phyloP scores from a whole-genome alignment of 2,113 vertebrate genomes.

The Phocoena sinus region DNA sequence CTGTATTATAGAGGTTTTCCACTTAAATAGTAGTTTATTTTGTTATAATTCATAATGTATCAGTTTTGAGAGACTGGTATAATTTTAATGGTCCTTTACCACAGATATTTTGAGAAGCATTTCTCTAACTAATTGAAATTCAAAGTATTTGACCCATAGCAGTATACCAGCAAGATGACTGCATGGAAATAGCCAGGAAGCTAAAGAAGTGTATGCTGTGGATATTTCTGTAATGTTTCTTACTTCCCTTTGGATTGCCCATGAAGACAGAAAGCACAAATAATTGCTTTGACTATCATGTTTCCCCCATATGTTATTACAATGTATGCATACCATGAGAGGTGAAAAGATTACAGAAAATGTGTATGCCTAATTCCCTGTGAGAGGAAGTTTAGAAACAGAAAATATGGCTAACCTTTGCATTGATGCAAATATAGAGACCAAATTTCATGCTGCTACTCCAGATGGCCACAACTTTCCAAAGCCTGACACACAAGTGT shows the following conservation, averaged over 20 bases:
- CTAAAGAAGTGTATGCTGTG: neutral
- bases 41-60: neutral
- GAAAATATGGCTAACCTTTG: conserved; percentile 38
- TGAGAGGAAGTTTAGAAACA: conserved; percentile 24
- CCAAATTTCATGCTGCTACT: conserved; percentile 10
- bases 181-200: neutral
- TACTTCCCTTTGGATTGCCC: neutral
- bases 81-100: neutral
- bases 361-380: neutral
- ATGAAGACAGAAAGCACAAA: neutral
- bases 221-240: neutral
- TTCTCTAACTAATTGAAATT: neutral
- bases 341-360: conserved; percentile 14
- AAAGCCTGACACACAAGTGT: neutral
- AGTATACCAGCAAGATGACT: neutral
- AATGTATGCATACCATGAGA: neutral
- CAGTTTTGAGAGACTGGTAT: neutral
- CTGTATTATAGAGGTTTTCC: neutral
- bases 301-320: neutral
- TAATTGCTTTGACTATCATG: neutral
- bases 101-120: neutral
- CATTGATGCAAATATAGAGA: neutral
- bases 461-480: conserved; percentile 1
- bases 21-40: neutral
- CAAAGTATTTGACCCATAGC: neutral